phyloP scores from a whole-genome alignment of 35 echinoderm and acorn worm genomes.

The Eucidaris tribuloides region DNA sequence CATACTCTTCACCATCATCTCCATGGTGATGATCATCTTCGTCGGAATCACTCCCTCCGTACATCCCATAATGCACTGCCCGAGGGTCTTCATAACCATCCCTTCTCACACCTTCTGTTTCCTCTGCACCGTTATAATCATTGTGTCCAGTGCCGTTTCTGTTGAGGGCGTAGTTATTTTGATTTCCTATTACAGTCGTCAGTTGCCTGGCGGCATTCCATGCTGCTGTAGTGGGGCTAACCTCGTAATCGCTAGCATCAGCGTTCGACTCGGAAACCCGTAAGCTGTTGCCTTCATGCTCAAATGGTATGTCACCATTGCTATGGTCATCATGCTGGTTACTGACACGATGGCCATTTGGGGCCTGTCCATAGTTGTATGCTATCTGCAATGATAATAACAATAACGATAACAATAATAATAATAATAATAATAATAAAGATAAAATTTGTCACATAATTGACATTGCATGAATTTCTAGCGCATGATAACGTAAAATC shows the following conservation, averaged over 20 bases:
- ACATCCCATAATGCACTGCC: not conserved
- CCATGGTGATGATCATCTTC: not conserved
- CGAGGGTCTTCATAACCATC: not conserved
- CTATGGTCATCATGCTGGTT: no score
- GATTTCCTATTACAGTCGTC: not conserved
- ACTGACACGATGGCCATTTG: no score
- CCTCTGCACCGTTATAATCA: not conserved
- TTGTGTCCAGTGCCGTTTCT: not conserved
- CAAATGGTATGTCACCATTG: no score
- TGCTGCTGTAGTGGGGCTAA: not conserved
- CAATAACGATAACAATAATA: no score
- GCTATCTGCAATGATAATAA: no score
- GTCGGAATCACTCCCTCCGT: not conserved
- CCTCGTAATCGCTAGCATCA: not conserved
- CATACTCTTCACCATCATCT: not conserved
- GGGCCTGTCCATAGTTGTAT: no score
- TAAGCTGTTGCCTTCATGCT: constrained; percentile 1
- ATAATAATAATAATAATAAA: no score
- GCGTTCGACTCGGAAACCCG: not conserved
- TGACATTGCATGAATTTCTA: no score
- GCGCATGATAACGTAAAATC: no score
- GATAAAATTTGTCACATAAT: no score
- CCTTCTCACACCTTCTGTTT: not conserved
- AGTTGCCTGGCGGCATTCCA: not conserved
- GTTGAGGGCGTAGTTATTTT: not conserved